A percentile compares a stretch with the other conserved stretches of the same genome.
These are phyloP conservation scores for Carpatolechia fugitivella DNA, from an alignment of 2,888 invertebrate genomes.

Conservation along the genomic window DNA sequence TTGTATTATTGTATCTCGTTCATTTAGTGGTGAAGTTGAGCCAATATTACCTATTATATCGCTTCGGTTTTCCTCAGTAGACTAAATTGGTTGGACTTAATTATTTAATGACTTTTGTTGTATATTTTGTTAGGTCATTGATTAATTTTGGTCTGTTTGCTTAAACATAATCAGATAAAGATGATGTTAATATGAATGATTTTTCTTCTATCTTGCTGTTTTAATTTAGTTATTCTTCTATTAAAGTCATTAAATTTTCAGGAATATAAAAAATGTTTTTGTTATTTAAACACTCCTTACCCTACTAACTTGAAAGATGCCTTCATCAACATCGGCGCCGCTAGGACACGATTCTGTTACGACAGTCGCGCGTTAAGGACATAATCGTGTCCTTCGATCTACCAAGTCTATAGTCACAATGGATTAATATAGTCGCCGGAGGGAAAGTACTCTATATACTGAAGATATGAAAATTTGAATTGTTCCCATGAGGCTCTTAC, in stretches of 20 bases:
- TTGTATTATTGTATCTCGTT: slow-evolving; percentile 73
- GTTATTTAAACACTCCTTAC: slow-evolving; percentile 22
- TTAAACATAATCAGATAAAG: slow-evolving; percentile 70
- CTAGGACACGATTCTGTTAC: no score
- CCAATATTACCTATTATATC: slow-evolving; percentile 46
- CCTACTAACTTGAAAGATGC: not conserved
- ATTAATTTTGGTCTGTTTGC: slow-evolving; percentile 76
- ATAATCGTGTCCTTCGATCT: no score
- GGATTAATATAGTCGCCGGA: no score
- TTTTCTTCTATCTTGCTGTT: slow-evolving; percentile 78
- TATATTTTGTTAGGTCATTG: slow-evolving; percentile 80
- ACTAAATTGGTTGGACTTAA: slow-evolving; percentile 73
- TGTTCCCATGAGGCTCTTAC: no score
- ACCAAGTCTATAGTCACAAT: no score
- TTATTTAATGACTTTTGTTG: slow-evolving; percentile 80
- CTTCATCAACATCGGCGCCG: no score
- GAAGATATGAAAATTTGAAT: no score
- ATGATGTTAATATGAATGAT: slow-evolving; percentile 73
- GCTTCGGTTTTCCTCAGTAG: slow-evolving; percentile 61
- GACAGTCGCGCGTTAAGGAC: no score
- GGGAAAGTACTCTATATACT: no score
- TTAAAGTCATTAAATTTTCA: slow-evolving; percentile 80
- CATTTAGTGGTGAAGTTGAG: slow-evolving; percentile 67
- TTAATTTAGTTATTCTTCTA: slow-evolving; percentile 80
- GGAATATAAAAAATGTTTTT: slow-evolving; percentile 59